Base-by-base conservation (phyloP, 2,888 invertebrate species). In the Sicus ferrugineus region DNA sequence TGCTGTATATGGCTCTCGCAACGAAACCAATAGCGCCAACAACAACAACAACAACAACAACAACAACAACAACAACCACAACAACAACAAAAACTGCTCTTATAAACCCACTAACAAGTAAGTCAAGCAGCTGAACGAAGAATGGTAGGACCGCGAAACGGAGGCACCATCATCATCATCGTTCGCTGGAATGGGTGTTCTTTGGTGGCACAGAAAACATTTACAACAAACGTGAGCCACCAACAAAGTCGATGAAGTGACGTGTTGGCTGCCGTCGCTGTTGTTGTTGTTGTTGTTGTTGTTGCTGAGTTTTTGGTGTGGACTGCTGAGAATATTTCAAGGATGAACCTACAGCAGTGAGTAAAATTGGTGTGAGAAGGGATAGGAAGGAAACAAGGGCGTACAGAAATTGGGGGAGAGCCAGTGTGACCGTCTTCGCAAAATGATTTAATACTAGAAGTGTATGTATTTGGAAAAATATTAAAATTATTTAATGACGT, bases 171-270 rank as follows among this genome's bases (percentile, higher is more conserved):
- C 16, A 42, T 42, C 16, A 56, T n/a, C n/a, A 56, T 34, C 26
- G 42, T 16, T 11, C 16, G 11, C 16, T 28, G 14, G 31, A 30
- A 50, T 30, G 50, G 34, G 31, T 30, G 59, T 68, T 62, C 74
- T 74, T 75, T 74, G 73, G 73, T 75, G 75, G 75, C 72, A 73
- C 71, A 72, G 31, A 71, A 70, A 72, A 69, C 69, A 66, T 72
- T n/a, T 71, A 72, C 73, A 73, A 72, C 70, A 68, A 69, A 72
- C 58, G 67, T 63, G 54, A 71, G 65, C 75, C 73, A 73, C 73
- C 73, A 71, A 72, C 70, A 72, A 69, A 62, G 59, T 19, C n/a
- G n/a, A 50, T 14, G 16, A 21, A 48, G 31, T 48, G 61, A 52
- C 28, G 62, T 58, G 69, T 63, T 67, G 63, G 70, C 52, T 65